Conservation (phyloP, 2,113 vertebrate genomes). For the Otus sunia region DNA sequence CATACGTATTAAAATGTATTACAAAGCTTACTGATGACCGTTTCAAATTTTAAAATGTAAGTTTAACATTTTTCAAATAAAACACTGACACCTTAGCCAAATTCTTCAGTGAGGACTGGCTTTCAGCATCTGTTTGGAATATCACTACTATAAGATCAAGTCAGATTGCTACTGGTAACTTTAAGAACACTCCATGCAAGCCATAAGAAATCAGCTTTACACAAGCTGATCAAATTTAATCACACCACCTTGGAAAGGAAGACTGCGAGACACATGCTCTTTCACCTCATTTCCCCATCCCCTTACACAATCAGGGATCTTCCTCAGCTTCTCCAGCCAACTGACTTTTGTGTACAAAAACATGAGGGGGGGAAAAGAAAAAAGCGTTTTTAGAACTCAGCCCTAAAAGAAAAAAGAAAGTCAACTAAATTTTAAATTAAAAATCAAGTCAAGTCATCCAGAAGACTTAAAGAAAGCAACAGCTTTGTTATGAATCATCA, state of each 20-base stretch:
- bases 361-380: neutral
- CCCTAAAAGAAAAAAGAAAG: neutral
- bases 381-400: conserved; percentile 36
- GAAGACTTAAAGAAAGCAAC: neutral
- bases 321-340: conserved; percentile 85
- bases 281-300: conserved; percentile 80
- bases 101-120: neutral
- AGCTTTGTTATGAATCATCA: neutral
- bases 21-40: neutral
- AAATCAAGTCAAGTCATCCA: neutral
- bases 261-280: conserved; percentile 74
- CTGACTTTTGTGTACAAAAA: conserved; percentile 75
- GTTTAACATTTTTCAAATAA: neutral
- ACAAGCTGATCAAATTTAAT: conserved; percentile 61
- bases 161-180: neutral
- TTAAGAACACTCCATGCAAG: conserved; percentile 62
- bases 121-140: conserved; percentile 38
- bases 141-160: neutral
- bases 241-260: conserved; percentile 79
- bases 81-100: conserved; percentile 12
- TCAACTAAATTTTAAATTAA: neutral
- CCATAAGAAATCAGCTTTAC: conserved; percentile 64
- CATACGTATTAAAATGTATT: neutral
- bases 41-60: neutral
- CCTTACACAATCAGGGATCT: conserved; percentile 80